A percentile compares a stretch with the other conserved stretches of the same genome.
Evolutionary conservation across 2,113 vertebrate species (phyloP).

Genomic region (Melanerpes aurifrons): DNA sequence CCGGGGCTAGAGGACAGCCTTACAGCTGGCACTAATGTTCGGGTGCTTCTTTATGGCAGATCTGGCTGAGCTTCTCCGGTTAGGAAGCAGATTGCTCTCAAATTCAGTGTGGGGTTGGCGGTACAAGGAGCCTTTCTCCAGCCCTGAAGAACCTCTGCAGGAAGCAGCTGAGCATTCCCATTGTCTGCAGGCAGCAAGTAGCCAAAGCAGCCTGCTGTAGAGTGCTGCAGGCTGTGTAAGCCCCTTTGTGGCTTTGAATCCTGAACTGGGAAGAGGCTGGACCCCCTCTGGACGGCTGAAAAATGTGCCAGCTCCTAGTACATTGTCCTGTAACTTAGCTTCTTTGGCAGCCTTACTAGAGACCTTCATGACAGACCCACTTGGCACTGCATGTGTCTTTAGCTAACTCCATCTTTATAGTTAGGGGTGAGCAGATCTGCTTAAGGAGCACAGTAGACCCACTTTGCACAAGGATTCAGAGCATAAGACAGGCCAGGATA

Average conservation of each 20-base stretch:
- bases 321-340: not conserved
- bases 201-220: not conserved
- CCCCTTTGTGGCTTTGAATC: not conserved
- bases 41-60: not conserved
- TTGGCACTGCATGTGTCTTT: accelerated
- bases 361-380: not conserved
- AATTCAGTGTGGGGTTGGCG: not conserved
- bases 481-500: not conserved
- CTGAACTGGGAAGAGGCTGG: not conserved
- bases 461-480: not conserved
- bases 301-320: not conserved
- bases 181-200: not conserved
- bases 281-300: not conserved
- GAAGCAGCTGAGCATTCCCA: not conserved
- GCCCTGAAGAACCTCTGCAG: not conserved
- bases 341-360: not conserved
- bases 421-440: not conserved
- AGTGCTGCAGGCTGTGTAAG: not conserved
- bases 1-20: not conserved
- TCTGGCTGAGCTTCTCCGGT: not conserved
- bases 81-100: not conserved
- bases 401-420: not conserved
- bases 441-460: not conserved
- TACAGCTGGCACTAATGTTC: not conserved
- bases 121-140: not conserved